Conservation (phyloP, 2,888 invertebrate species). For the Apotomis turbidana region DNA sequence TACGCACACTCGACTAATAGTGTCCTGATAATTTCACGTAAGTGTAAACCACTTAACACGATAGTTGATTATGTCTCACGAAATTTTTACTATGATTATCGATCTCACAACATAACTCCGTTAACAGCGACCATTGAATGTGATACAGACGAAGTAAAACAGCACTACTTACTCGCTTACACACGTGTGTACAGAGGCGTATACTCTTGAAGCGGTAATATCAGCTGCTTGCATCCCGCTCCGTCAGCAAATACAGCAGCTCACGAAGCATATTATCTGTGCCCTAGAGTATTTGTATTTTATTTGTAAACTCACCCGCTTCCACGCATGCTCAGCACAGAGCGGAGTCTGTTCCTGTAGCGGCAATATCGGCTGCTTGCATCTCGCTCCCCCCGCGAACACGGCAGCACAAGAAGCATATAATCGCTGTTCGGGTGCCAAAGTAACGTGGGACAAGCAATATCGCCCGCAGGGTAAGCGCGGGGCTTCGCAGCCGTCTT, state of each 20-base stretch:
- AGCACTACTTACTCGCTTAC: constrained; percentile 85
- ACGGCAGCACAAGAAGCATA: constrained; percentile 79
- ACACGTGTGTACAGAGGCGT: constrained; percentile 94
- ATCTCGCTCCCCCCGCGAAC: constrained; percentile 77
- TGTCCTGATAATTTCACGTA: too few relatives aligned
- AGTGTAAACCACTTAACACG: too few relatives aligned
- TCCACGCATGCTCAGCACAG: constrained; percentile 86
- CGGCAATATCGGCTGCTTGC: constrained; percentile 76
- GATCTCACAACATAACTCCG: too few relatives aligned
- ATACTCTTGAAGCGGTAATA: constrained; percentile 79
- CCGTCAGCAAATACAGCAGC: constrained; percentile 80
- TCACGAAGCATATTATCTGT: constrained; percentile 85
- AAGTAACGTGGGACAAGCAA: constrained; percentile 93
- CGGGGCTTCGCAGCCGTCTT: constrained; percentile 61
- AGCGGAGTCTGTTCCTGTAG: constrained; percentile 88
- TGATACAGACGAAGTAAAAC: too few relatives aligned
- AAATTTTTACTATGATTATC: too few relatives aligned
- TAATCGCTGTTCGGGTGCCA: constrained; percentile 92
- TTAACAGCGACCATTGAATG: too few relatives aligned
- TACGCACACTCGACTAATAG: too few relatives aligned
- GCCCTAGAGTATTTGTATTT: constrained; percentile 92
- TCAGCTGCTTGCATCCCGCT: constrained; percentile 74
- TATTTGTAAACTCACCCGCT: constrained; percentile 88
- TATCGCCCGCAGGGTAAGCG: constrained; percentile 91
- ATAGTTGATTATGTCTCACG: too few relatives aligned